These are phyloP conservation scores for Zelostemma sp. DNA, from an alignment of 1,140 invertebrate species.

Conservation along the genomic window DNA sequence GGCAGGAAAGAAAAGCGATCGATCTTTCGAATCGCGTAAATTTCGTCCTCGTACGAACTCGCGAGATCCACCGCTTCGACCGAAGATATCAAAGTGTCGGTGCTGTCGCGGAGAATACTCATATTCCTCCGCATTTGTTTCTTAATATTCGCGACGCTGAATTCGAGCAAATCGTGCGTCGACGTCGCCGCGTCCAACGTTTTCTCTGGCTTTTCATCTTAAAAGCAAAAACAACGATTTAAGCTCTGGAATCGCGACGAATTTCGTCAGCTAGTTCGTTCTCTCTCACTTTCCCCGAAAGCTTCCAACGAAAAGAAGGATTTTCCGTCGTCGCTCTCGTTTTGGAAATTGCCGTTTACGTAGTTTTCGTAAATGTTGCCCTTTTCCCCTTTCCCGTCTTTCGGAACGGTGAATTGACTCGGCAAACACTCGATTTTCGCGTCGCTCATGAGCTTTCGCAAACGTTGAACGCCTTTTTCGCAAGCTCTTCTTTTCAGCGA, in stretches of 20 bases:
- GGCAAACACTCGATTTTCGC: conserved; percentile 6
- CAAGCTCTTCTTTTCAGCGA: neutral
- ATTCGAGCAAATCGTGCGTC: conserved; percentile 1
- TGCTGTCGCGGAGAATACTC: conserved; percentile 48
- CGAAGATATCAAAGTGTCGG: conserved; percentile 48
- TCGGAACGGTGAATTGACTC: neutral
- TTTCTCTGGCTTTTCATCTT: neutral
- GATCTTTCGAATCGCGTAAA: conserved; percentile 2
- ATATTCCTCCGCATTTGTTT: conserved; percentile 38
- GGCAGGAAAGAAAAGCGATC: conserved; percentile 8
- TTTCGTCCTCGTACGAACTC: neutral
- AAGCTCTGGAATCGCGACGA: neutral
- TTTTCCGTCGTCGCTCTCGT: neutral
- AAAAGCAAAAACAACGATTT: neutral
- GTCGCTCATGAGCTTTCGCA: conserved; percentile 6
- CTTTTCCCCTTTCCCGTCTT: neutral
- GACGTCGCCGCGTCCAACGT: neutral
- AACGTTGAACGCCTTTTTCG: conserved; percentile 4
- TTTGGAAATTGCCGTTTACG: neutral
- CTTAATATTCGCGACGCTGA: conserved; percentile 14
- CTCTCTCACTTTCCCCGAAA: neutral
- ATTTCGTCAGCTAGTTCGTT: too few species aligned
- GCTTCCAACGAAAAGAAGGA: neutral
- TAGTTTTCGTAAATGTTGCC: neutral
- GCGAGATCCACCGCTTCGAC: conserved; percentile 27